Evolutionary conservation across 2,797 vertebrate species (phyloP), one percentile per base, ranked within the genome.

Genomic region (Bradypodion ventrale): DNA sequence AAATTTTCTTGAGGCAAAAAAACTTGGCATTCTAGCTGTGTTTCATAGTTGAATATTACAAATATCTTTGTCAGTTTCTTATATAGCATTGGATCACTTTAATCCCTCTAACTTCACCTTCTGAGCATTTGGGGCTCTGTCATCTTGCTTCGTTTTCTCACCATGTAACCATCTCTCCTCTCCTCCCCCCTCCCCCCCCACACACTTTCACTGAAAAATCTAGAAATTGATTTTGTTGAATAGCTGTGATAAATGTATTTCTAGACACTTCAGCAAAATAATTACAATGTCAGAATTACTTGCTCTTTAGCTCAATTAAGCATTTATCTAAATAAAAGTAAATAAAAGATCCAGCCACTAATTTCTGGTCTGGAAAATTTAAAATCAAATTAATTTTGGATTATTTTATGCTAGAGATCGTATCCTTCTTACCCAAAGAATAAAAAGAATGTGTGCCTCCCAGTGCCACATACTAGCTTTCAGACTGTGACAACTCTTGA

Each of bases 301-400:
- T 92, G 88, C 82, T 62, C 85, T 88, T 91, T 56, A 72, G 88
- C 79, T 80, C 85, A 87, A 89, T 90, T 8, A 37, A 83, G 73
- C 87, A 29, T 40, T 81, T 59, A 91, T 93, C 90, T 91, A 92
- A 93, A 94, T 95, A 93, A 90, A 89, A 94, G 92, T 94, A 91
- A 88, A 80, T 85, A 84, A 87, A 87, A 86, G 23, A 88, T 89
- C 88, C 79, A 75, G 46, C 74, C 29, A 76, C 80, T 89, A 87
- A 68, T 89, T 89, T 90, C 93, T 93, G 70, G 37, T 82, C 25
- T 88, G 89, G 84, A 75, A 88, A 82, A 93, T 40, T 82, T 15
- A 72, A 91, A 92, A 87, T 76, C 87, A 88, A 91, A 88, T 83
- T 90, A 85, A 89, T 42, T 46, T 88, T 91, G 86, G 90, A 89